A percentile compares a stretch with the other conserved stretches of the same genome.
Evolutionary conservation across 2,797 vertebrate genomes (phyloP).

Genomic region (Lagocephalus sceleratus): DNA sequence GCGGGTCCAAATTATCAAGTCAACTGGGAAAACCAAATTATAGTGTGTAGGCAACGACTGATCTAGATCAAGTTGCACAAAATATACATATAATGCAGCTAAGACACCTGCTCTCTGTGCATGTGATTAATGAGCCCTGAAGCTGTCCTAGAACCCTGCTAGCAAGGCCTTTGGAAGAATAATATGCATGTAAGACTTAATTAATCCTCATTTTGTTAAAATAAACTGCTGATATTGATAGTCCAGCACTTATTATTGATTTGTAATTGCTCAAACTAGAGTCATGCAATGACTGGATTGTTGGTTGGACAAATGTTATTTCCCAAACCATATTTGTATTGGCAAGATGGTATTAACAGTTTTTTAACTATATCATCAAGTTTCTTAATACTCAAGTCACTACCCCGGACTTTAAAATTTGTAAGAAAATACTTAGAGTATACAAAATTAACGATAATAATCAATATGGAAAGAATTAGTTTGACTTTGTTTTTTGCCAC

Average conservation of each 20-base stretch:
- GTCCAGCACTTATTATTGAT: not conserved
- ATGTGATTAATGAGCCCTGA: constrained; percentile 35
- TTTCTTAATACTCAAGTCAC: too few species aligned
- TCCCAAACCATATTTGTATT: too few species aligned
- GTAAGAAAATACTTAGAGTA: too few species aligned
- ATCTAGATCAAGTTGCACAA: constrained; percentile 42
- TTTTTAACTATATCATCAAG: too few species aligned
- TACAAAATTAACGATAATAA: not conserved
- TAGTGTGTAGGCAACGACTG: constrained; percentile 42
- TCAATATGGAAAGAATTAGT: not conserved
- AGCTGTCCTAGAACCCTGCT: constrained; percentile 31
- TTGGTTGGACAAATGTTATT: too few species aligned
- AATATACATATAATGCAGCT: constrained; percentile 39
- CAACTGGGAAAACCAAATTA: constrained; percentile 66
- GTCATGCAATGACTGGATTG: not conserved
- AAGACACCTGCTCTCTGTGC: constrained; percentile 62
- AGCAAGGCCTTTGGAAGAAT: constrained; percentile 3
- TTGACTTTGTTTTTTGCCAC: not conserved
- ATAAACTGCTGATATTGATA: not conserved
- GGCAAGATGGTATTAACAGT: too few species aligned
- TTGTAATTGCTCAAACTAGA: not conserved
- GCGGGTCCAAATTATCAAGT: constrained; percentile 62
- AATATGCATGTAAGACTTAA: constrained; percentile 2
- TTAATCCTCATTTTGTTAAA: constrained; percentile 3
- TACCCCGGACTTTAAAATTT: not conserved